These are phyloP conservation scores for Sparus aurata DNA, from an alignment of 2,797 vertebrate genomes.

Conservation along the genomic window DNA sequence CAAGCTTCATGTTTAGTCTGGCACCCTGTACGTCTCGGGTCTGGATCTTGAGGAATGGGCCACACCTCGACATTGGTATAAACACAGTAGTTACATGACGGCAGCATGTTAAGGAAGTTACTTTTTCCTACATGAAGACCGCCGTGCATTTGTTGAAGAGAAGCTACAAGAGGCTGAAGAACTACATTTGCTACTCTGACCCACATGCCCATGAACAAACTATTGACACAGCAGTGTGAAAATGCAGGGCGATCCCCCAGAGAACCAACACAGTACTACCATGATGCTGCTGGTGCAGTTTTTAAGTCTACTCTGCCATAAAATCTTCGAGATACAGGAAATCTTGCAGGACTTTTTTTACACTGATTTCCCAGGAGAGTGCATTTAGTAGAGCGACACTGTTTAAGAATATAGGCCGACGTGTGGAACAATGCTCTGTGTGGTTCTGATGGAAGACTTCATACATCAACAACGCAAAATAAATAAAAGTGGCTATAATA, in stretches of 20 bases:
- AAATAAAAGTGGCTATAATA: conserved; percentile 13
- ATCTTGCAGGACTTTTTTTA: conserved; percentile 16
- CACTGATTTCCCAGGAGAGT: background rate
- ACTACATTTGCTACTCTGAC: conserved; percentile 5
- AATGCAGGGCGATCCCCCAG: conserved; percentile 17
- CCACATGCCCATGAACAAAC: conserved; percentile 31
- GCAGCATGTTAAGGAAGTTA: conserved; percentile 33
- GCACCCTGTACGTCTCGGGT: conserved; percentile 50
- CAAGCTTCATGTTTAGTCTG: conserved; percentile 81
- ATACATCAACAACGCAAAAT: conserved; percentile 27
- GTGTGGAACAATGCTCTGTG: background rate
- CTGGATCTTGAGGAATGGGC: conserved; percentile 55
- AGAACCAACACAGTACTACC: background rate
- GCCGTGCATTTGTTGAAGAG: conserved; percentile 43
- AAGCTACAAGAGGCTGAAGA: background rate
- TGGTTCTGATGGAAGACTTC: background rate
- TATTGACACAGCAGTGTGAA: conserved; percentile 55
- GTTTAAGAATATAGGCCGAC: background rate
- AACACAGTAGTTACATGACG: conserved; percentile 59
- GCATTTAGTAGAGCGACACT: background rate
- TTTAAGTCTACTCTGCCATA: background rate
- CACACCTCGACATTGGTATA: conserved; percentile 64
- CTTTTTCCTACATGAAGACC: conserved; percentile 34
- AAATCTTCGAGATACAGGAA: background rate
- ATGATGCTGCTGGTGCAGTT: conserved; percentile 31